phyloP scores from a whole-genome alignment of 2,888 invertebrate species.

The Anticlea derivata region DNA sequence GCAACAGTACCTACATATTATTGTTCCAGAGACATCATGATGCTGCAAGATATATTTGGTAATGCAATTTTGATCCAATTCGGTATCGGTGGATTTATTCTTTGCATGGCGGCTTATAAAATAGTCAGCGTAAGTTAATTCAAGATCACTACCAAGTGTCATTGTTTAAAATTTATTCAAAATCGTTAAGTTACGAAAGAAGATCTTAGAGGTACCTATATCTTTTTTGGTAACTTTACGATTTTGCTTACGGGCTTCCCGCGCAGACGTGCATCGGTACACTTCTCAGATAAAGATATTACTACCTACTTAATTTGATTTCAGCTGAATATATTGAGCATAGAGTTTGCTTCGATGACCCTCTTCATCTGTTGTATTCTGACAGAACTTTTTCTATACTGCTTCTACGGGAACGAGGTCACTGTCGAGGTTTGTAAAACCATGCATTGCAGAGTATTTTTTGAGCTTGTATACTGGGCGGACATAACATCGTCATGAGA shows the following conservation, averaged over 20 bases:
- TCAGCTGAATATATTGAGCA: slow-evolving; percentile 60
- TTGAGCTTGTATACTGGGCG: too few relatives aligned
- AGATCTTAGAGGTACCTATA: too few relatives aligned
- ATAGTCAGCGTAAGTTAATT: slow-evolving; percentile 60
- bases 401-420: slow-evolving; percentile 84
- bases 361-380: slow-evolving; percentile 82
- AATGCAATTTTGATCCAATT: slow-evolving; percentile 68
- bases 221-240: too few relatives aligned
- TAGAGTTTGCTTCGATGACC: slow-evolving; percentile 79
- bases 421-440: slow-evolving; percentile 75
- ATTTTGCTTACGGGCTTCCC: too few relatives aligned
- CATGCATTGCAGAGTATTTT: too few relatives aligned
- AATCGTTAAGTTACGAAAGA: too few relatives aligned
- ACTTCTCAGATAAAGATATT: too few relatives aligned
- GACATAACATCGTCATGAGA: too few relatives aligned
- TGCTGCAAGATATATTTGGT: slow-evolving; percentile 65
- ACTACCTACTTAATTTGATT: slow-evolving; percentile 6
- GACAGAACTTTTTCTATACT: slow-evolving; percentile 81
- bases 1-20: not conserved
- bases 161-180: too few relatives aligned
- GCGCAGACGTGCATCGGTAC: too few relatives aligned
- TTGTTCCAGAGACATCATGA: slow-evolving; percentile 47
- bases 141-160: too few relatives aligned
- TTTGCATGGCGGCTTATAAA: slow-evolving; percentile 76
- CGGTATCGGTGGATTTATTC: slow-evolving; percentile 72